phyloP scores from a whole-genome alignment of 2,888 invertebrate genomes.

The Acanthococcus lagerstroemiae region DNA sequence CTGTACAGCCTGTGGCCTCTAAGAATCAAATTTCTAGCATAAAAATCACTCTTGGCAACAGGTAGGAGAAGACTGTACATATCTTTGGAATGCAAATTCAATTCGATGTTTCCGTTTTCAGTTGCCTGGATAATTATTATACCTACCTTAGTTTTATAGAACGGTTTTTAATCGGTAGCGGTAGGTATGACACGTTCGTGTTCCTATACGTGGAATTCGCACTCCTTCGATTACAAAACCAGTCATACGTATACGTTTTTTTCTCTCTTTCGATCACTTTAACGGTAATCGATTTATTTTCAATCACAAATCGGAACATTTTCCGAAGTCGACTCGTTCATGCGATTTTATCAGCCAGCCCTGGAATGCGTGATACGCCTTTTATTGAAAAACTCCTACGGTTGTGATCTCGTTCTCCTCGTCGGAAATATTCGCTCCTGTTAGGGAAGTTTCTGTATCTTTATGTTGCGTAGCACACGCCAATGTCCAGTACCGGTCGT shows the following conservation, averaged over 20 bases:
- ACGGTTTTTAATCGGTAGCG: background rate
- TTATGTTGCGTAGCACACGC: conserved; percentile 26
- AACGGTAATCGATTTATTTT: background rate
- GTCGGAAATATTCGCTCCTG: conserved; percentile 29
- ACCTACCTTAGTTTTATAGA: too few species aligned
- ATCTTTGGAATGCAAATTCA: too few species aligned
- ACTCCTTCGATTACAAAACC: background rate
- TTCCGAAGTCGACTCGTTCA: background rate
- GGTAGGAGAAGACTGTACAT: too few species aligned
- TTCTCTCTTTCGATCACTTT: background rate
- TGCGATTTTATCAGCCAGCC: background rate
- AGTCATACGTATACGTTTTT: too few species aligned
- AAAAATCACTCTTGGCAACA: too few species aligned
- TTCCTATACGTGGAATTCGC: background rate
- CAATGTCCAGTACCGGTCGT: conserved; percentile 28
- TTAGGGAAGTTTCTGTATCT: conserved; percentile 23
- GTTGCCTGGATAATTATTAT: too few species aligned
- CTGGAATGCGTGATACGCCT: background rate
- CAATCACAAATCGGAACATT: background rate
- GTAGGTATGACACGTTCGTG: background rate
- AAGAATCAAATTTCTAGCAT: too few species aligned
- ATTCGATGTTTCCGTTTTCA: too few species aligned
- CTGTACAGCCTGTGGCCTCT: too few species aligned
- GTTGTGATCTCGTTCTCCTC: conserved; percentile 29
- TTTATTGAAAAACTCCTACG: conserved; percentile 24